Base-by-base conservation (phyloP, 1,140 invertebrate genomes). In the Contarinia nasturtii region DNA sequence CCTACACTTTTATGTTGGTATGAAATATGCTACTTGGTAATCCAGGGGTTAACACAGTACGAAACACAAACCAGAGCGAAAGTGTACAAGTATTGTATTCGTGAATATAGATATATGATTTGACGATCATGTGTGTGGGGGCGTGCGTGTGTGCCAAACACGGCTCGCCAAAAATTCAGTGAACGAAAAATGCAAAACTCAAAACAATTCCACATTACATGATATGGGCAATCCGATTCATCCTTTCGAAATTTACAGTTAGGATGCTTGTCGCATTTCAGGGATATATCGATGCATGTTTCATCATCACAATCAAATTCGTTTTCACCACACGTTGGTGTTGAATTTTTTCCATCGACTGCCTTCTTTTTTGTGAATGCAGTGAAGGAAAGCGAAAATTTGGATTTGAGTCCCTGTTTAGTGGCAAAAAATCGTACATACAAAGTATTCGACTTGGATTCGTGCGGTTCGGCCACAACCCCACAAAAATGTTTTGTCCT, bases 241-340 rank as follows among this genome's bases (percentile, higher is more conserved):
- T 93, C 88, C 66, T 80, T 84, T 42, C 81, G 75, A 56, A 86
- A 79, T 52, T 85, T 74, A 60, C 88, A 93, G 58, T 92, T 86
- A 45, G 74, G 69, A 38, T 70, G 65, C 0, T 64, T 59, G 60
- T 92, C 86, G 57, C 89, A 93, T 48, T 64, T 65, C n/a, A 92
- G 67, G 1, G 65, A 55, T 1, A 52, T 54, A 12, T 74, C 71
- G 45, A 92, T 91, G 63, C 88, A 93, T 0, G 78, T 84, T 27
- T 76, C 75, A 57, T 92, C 86, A 57, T 86, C 81, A 57, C 86
- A 89, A 64, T 89, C 81, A 58, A 79, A 86, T 56, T 86, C 80
- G 15, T 75, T 66, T 0, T 67, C 69, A 0, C 50, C 55, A 49
- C 73, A 77, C 11, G 63, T 68, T 65, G 53, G 42, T 17, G 48